Base-by-base conservation (phyloP, 2,797 vertebrate genomes). In the Chromis chromis region DNA sequence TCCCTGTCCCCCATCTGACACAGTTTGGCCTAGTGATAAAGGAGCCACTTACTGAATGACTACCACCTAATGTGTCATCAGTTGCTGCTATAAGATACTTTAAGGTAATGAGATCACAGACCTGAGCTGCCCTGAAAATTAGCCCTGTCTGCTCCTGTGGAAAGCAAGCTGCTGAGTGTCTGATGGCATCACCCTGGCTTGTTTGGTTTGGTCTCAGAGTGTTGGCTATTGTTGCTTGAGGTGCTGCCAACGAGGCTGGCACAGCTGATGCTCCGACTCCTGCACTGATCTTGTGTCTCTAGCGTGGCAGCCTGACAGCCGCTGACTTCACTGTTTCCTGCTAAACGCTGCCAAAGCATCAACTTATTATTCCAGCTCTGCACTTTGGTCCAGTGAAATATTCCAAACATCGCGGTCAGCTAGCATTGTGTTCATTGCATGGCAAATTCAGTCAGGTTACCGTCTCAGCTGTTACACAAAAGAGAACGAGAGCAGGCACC, bases 171-270 rank as follows among this genome's bases (percentile, higher is more conserved):
- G 56, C 61, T 68, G 76, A 74, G 63, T 77, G 84, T 66, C 76
- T 25, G 25, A 78, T 62, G 44, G 52, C 76, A 76, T 68, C 58
- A 5, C 54, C 64, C 72, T n/a, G 25, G 66, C 74, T 33, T 7
- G 67, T 71, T 74, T 66, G 55, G 21, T 59, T 59, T 24, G 70
- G 58, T 65, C 70, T 76, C 74, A 46, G 36, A 79, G 61, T 82
- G 56, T 63, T 73, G 79, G 79, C 64, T 77, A 67, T 77, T 77
- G 81, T 86, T 79, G 33, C 69, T 46, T 72, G 49, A 77, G 19
- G 65, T 73, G 58, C 72, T 79, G 83, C 87, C 87, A 89, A 63
- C 68, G 9, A 62, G 50, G 27, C 57, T 86, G 83, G 76, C 79
- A 82, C 59, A 49, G 74, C 49, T 53, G 76, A 80, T 28, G 48